Percentiles rank a stretch among this genome's conserved stretches.
These are phyloP conservation scores for Mirza zaza DNA, from an alignment of 2,113 vertebrate species.

Conservation along the genomic window DNA sequence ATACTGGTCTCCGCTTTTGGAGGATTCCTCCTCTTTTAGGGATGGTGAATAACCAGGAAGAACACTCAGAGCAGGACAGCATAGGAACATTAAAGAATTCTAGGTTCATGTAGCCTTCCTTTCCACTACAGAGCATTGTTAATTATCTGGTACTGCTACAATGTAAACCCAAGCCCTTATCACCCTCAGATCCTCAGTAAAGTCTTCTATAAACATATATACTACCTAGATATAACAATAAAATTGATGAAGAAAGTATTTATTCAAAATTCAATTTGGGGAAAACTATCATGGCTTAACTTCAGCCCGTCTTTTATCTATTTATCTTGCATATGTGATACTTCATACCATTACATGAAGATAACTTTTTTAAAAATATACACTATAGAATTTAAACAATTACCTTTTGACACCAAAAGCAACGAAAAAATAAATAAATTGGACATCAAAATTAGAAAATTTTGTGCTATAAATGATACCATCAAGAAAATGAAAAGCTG, in stretches of 20 bases:
- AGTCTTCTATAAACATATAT: neutral
- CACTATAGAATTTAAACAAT: neutral
- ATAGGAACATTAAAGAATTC: neutral
- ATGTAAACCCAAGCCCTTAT: neutral
- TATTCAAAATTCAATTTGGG: neutral
- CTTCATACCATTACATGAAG: neutral
- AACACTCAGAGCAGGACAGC: neutral
- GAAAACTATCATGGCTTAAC: neutral
- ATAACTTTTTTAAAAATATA: neutral
- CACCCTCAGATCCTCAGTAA: neutral
- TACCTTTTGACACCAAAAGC: neutral
- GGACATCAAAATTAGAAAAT: neutral
- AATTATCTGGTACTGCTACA: neutral
- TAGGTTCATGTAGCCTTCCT: neutral
- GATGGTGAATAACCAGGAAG: neutral
- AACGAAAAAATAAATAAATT: neutral
- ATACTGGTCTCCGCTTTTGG: neutral
- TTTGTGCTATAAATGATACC: neutral
- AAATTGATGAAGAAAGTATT: neutral
- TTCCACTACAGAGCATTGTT: neutral
- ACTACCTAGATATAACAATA: neutral
- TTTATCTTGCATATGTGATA: neutral
- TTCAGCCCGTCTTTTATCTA: neutral
- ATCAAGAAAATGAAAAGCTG: constrained; percentile 1
- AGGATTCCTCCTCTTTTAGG: neutral